Evolutionary conservation across 2,888 invertebrate species (phyloP).

Genomic region (Amaurobius ferox): DNA sequence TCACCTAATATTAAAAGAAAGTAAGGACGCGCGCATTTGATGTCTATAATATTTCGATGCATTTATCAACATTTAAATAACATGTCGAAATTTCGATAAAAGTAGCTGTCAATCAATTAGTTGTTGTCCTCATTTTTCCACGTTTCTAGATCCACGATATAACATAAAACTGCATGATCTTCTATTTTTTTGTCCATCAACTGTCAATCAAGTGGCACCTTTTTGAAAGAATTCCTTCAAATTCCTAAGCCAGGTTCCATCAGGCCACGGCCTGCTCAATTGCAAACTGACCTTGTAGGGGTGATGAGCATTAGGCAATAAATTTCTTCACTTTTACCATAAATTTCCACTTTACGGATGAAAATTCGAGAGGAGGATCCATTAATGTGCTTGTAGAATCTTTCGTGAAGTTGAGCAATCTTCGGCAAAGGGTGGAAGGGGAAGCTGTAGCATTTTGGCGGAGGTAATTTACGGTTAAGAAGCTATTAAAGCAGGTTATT

Average conservation of each 20-base stretch:
- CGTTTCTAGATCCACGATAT: neutral
- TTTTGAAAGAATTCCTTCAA: neutral
- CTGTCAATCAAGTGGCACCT: constrained; percentile 17
- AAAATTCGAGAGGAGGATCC: neutral
- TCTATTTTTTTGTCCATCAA: neutral
- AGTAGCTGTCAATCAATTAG: constrained; percentile 1
- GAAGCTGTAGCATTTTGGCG: neutral
- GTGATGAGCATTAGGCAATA: constrained; percentile 52
- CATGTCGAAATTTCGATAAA: neutral
- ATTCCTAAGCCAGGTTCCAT: neutral
- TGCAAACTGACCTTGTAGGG: constrained; percentile 38
- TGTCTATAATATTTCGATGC: no score
- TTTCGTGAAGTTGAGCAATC: neutral
- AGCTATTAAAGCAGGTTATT: constrained; percentile 43
- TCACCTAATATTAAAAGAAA: no score
- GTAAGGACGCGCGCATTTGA: no score
- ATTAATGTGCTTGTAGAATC: neutral
- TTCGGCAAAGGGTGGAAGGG: neutral
- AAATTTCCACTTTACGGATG: constrained; percentile 61
- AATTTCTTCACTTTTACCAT: constrained; percentile 61
- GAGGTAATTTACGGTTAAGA: constrained; percentile 41
- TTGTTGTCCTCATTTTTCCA: neutral
- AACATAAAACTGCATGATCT: neutral
- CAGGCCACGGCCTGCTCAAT: constrained; percentile 44
- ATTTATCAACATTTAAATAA: no score